Evolutionary conservation across 2,888 invertebrate species (phyloP).

Genomic region (Marronus borbonicus): DNA sequence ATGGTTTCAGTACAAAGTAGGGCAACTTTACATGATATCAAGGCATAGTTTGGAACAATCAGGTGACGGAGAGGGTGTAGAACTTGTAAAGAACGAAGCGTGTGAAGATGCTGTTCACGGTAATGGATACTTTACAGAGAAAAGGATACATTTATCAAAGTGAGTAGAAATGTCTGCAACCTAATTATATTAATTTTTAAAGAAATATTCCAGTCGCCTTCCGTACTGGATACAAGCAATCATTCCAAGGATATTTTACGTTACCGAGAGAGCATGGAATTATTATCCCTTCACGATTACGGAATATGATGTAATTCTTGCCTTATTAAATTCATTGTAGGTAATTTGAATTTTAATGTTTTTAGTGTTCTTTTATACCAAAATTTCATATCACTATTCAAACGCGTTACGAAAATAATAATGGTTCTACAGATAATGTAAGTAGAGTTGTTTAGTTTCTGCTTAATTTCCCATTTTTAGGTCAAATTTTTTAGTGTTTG

Average conservation of each 20-base stretch:
- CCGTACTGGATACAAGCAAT: conserved; percentile 92
- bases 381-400: conserved; percentile 88
- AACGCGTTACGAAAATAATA: conserved; percentile 92
- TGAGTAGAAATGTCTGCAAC: conserved; percentile 64
- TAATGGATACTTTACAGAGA: conserved; percentile 91
- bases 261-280: conserved; percentile 96
- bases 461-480: neutral
- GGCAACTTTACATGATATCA: conserved; percentile 96
- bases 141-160: conserved; percentile 92
- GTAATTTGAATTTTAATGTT: conserved; percentile 59
- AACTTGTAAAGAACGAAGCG: conserved; percentile 88
- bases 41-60: conserved; percentile 94
- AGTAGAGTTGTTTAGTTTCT: conserved; percentile 66
- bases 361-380: conserved; percentile 92
- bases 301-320: conserved; percentile 83
- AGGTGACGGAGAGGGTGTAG: conserved; percentile 91
- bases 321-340: conserved; percentile 42
- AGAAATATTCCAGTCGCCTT: conserved; percentile 79
- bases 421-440: conserved; percentile 91
- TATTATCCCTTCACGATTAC: conserved; percentile 92
- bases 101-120: conserved; percentile 87
- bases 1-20: conserved; percentile 85
- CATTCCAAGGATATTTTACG: conserved; percentile 91
- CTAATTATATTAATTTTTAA: conserved; percentile 6
- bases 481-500: conserved; percentile 77